phyloP scores from a whole-genome alignment of 1,140 invertebrate species.

The Leguminivora glycinivorella region DNA sequence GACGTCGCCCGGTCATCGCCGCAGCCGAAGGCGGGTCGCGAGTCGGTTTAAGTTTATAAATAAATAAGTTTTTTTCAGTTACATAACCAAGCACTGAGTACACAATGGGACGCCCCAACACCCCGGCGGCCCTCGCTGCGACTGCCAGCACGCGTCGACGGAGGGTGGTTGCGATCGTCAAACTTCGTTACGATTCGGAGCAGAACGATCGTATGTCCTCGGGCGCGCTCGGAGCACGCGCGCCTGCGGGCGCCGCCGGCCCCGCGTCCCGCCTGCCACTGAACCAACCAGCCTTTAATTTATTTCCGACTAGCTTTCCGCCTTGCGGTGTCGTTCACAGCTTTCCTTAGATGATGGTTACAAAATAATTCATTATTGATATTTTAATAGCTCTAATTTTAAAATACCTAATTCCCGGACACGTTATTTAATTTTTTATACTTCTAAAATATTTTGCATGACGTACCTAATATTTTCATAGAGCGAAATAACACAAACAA shows the following conservation, averaged over 20 bases:
- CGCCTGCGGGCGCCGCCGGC: constrained; percentile 70
- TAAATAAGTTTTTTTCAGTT: constrained; percentile 77
- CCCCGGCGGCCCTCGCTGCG: constrained; percentile 71
- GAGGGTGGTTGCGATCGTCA: constrained; percentile 67
- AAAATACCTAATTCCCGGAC: background rate
- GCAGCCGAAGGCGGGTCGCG: constrained; percentile 34
- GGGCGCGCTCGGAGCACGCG: constrained; percentile 68
- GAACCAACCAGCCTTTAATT: constrained; percentile 62
- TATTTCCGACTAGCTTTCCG: constrained; percentile 44
- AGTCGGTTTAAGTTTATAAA: constrained; percentile 64
- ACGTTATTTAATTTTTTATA: background rate
- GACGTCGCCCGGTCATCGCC: constrained; percentile 33
- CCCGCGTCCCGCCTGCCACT: constrained; percentile 60
- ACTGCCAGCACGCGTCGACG: constrained; percentile 72
- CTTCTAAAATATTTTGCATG: background rate
- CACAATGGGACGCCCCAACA: constrained; percentile 66
- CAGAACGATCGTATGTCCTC: constrained; percentile 71
- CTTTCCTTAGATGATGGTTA: background rate
- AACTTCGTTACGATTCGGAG: constrained; percentile 72
- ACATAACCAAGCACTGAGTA: constrained; percentile 71
- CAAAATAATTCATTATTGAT: background rate
- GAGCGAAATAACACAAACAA: background rate
- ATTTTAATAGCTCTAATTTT: background rate
- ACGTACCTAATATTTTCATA: background rate
- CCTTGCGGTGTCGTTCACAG: constrained; percentile 14